Evolutionary conservation across 2,888 invertebrate species (phyloP), one percentile per base, ranked within the genome.

Genomic region (Pandemis corylana): DNA sequence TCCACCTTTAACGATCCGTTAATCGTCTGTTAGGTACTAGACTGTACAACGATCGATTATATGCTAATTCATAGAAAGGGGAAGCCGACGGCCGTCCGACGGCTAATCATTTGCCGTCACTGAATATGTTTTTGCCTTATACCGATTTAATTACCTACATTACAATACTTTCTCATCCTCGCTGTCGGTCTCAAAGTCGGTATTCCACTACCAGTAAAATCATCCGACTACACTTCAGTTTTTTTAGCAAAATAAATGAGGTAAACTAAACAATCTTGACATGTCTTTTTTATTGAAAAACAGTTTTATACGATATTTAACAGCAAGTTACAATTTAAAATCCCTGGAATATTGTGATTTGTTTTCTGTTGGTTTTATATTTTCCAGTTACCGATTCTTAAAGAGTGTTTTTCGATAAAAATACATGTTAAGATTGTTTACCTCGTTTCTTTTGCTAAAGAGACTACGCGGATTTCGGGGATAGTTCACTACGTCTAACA

Each of bases 21-120:
- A 56, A 20, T 15, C 9, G 9, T 56, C 9, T 15, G 20, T 20
- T 56, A 2, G 56, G 20, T n/a, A 9, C 6, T 56, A 56, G 56
- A 20, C 5, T 12, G 7, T 44, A 56, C 61, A 41, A 41, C 61
- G 66, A 41, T 72, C 66, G 42, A 65, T 71, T 53, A 12, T 71
- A 65, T 65, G 71, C 56, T 56, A 71, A 71, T 64, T 28, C 15
- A 7, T 15, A 20, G 46, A 59, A 71, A 51, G 46, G 65, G 71
- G 65, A 71, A 71, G 65, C 46, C 46, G 28, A n/a, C 56, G 42
- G 59, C 65, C 28, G 36, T 44, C 28, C 13, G 62, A 20, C 20
- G 53, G 53, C 53, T 56, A 56, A 15, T 56, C 13, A 28, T 28
- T 28, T 59, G 28, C 28, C 28, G 59, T 59, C 59, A 28, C 59